A percentile compares a stretch with the other conserved stretches of the same genome.
Evolutionary conservation across 64 coral and sea anemone genomes (phyloP).

Genomic region (Orbicella faveolata): DNA sequence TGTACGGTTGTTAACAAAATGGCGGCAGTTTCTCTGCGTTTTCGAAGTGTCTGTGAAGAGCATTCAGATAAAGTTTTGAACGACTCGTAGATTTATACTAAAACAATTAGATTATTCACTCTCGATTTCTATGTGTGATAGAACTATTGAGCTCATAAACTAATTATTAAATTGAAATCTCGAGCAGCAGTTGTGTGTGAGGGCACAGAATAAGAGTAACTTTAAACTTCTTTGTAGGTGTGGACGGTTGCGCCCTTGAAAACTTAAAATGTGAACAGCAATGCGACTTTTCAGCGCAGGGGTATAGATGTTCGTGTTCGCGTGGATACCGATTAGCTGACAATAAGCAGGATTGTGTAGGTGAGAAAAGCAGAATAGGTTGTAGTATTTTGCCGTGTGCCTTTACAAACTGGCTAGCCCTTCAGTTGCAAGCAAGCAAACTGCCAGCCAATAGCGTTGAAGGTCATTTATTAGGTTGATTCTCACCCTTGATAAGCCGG

Average conservation of each 20-base stretch:
- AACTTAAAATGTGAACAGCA: slow-evolving; percentile 66
- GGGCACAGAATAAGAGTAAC: neutral
- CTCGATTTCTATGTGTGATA: no score
- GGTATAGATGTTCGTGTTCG: slow-evolving; percentile 67
- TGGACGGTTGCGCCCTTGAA: slow-evolving; percentile 71
- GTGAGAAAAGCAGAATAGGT: slow-evolving; percentile 13
- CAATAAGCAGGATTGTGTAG: slow-evolving; percentile 79
- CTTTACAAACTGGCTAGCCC: neutral
- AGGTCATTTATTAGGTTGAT: neutral
- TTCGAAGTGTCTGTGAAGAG: no score
- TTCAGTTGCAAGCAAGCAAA: neutral
- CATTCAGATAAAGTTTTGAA: no score
- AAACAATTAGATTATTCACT: no score
- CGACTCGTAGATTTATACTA: no score
- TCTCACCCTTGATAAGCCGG: no score
- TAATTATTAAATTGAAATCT: no score
- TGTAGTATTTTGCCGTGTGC: neutral
- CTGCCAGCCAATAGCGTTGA: neutral
- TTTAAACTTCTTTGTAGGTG: slow-evolving; percentile 36
- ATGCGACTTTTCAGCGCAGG: slow-evolving; percentile 59
- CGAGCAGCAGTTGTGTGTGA: neutral
- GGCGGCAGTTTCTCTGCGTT: no score
- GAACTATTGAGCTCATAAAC: no score
- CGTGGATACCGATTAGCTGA: slow-evolving; percentile 75
- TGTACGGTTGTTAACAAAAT: no score